Evolutionary conservation across 1,140 invertebrate genomes (phyloP), one percentile per base, ranked within the genome.

Genomic region (Atta cephalotes): DNA sequence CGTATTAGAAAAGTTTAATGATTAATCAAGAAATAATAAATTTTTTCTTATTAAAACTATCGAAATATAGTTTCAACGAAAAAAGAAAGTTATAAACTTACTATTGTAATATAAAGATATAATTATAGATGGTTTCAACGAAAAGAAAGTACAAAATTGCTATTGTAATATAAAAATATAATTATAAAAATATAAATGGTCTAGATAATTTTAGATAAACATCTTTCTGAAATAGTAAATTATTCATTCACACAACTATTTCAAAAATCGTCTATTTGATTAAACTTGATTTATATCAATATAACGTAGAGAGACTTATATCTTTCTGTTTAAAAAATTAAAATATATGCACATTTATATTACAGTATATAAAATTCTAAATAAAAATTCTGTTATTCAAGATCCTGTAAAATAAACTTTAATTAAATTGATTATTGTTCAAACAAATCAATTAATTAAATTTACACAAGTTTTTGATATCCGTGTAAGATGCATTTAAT

Each of bases 1-100:
- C 12, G 18, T 21, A 31, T 65, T n/a, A 51, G 18, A 79, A 79
- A 53, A 25, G 60, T 31, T 66, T 79, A 39, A 58, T 31, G 10
- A 78, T 21, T 28, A 12, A 65, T 2, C 31, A 12, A 49, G 1
- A 31, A 10, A 79, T 18, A 79, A 49, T 79, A 79, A 31, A 21
- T 21, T 58, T 58, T 21, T 21, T 3, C 18, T n/a, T n/a, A 18
- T 56, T 18, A 56, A n/a, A 58, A 18, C 6, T n/a, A 58, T 2
- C n/a, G 2, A 76, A 18, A 21, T 76, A 28, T 12, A 18, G 51
- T 39, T 39, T 9, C 7, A 39, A 35, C 35, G 6, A 35, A 3
- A 31, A 31, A 31, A 31, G 28, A 31, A 31, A 31, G 2, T 31
- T 39, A 35, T n/a, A n/a, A 72, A 70, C n/a, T n/a, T 31, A 7